These are phyloP conservation scores for Drosophila pegasa DNA, from an alignment of 2,888 invertebrate species.

Conservation along the genomic window DNA sequence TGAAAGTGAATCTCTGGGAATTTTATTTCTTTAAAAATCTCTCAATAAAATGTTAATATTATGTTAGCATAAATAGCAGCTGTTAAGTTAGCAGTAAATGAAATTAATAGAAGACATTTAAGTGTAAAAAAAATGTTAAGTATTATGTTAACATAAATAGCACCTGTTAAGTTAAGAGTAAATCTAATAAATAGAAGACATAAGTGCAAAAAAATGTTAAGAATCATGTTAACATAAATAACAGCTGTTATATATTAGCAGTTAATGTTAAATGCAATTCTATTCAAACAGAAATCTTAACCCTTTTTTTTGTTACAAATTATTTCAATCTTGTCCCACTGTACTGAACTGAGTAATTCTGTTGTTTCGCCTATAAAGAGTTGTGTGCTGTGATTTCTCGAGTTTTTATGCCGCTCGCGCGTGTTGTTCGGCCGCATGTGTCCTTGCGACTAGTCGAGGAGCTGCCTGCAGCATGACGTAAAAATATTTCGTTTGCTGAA, in stretches of 20 bases:
- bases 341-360: not conserved
- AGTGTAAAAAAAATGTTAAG: not conserved
- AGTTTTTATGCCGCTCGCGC: slow-evolving; percentile 69
- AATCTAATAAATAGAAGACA: no score
- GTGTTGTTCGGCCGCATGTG: slow-evolving; percentile 48
- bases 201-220: no score
- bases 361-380: slow-evolving; percentile 32
- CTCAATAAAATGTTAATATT: no score
- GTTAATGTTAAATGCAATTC: no score
- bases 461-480: slow-evolving; percentile 31
- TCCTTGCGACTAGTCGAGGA: slow-evolving; percentile 18
- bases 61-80: no score
- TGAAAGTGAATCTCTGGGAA: not conserved
- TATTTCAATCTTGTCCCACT: not conserved
- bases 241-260: no score
- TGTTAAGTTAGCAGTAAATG: no score
- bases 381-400: slow-evolving; percentile 59
- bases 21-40: not conserved
- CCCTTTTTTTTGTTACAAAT: not conserved
- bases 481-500: slow-evolving; percentile 58
- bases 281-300: no score
- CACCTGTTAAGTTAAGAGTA: slow-evolving; percentile 5
- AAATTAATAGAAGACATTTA: not conserved
- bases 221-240: no score
- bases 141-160: not conserved